phyloP scores from a whole-genome alignment of 2,113 vertebrate genomes.

The Shinisaurus crocodilurus region DNA sequence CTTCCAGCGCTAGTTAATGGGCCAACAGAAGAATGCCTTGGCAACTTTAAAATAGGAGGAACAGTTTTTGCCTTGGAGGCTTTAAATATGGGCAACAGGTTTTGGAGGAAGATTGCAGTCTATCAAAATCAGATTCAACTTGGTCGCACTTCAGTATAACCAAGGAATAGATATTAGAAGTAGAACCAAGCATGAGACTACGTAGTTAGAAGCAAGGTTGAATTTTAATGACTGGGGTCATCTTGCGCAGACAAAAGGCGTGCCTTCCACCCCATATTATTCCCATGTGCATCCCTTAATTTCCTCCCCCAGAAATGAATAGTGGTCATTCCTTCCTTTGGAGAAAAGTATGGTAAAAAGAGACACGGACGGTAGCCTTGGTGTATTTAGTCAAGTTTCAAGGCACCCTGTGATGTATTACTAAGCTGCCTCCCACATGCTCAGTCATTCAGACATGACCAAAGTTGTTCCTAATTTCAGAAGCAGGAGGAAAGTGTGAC shows the following conservation, averaged over 20 bases:
- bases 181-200: background rate
- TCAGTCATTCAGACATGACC: background rate
- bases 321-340: background rate
- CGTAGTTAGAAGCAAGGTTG: background rate
- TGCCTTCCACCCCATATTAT: background rate
- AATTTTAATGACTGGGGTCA: background rate
- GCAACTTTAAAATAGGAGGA: background rate
- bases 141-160: background rate
- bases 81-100: background rate
- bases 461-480: conserved; percentile 7
- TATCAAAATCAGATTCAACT: background rate
- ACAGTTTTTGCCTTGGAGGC: background rate
- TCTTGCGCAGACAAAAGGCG: background rate
- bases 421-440: background rate
- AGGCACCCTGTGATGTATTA: conserved; percentile 11
- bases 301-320: background rate
- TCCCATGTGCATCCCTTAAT: background rate
- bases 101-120: background rate
- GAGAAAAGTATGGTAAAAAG: background rate
- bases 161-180: background rate
- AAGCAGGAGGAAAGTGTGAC: background rate
- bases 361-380: background rate
- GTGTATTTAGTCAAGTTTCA: background rate
- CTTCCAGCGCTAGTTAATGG: background rate
- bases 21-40: background rate